phyloP scores from a whole-genome alignment of 1,140 invertebrate species.

The Cotesia glomerata region DNA sequence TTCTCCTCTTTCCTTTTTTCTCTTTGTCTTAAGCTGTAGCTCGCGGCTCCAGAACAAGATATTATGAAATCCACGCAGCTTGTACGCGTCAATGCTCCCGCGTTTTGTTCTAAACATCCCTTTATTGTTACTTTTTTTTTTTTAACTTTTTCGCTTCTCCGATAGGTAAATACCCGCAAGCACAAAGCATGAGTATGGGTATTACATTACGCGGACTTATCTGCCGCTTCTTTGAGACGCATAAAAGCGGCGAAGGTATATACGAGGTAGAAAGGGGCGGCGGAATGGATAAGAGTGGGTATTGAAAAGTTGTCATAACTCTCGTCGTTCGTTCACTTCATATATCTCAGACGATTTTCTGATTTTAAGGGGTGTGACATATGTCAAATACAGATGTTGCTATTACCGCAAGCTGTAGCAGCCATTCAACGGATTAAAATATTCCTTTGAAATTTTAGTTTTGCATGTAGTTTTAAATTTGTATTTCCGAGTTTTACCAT shows the following conservation, averaged over 20 bases:
- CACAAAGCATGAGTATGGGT: slow-evolving; percentile 11
- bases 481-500: too few relatives aligned
- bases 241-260: not conserved
- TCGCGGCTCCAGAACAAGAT: not conserved
- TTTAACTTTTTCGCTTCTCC: not conserved
- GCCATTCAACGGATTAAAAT: not conserved
- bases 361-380: slow-evolving; percentile 12
- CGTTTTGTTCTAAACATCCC: not conserved
- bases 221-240: not conserved
- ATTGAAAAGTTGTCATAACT: slow-evolving; percentile 18
- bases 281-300: not conserved
- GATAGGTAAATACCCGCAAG: slow-evolving; percentile 5
- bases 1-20: not conserved
- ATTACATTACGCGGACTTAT: slow-evolving; percentile 15
- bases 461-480: not conserved
- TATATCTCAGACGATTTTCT: slow-evolving; percentile 6
- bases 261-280: not conserved
- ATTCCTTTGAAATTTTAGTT: not conserved
- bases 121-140: not conserved
- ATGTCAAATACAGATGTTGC: slow-evolving; percentile 8
- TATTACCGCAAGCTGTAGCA: not conserved
- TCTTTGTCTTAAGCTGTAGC: too few relatives aligned
- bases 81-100: not conserved
- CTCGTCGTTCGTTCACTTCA: not conserved
- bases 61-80: not conserved